Conservation (phyloP, 2,113 vertebrate species). For the Gavia stellata region DNA sequence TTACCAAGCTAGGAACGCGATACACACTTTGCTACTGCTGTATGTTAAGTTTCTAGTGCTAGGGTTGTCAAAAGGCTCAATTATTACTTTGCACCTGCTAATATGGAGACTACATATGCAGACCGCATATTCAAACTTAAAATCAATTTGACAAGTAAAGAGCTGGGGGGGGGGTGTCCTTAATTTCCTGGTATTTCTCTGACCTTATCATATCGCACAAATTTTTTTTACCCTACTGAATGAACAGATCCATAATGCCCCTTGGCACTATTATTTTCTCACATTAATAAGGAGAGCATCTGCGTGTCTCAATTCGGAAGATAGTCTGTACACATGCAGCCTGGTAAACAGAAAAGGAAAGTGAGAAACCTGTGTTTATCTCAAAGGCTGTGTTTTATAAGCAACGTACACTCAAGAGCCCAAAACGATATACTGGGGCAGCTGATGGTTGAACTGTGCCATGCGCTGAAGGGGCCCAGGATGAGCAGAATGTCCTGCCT, state of each 20-base stretch:
- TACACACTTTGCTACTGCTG: neutral
- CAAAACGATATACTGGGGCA: neutral
- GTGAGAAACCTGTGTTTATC: slow-evolving; percentile 7
- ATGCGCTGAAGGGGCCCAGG: neutral
- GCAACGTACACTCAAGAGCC: neutral
- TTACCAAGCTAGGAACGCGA: neutral
- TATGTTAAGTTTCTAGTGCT: neutral
- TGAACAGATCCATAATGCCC: slow-evolving; percentile 8
- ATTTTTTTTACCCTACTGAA: neutral
- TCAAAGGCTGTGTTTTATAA: neutral
- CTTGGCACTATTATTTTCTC: slow-evolving; percentile 29
- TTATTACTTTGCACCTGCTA: neutral
- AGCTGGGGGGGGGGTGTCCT: neutral
- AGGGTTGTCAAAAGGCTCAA: neutral
- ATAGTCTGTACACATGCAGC: neutral
- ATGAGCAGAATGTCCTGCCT: neutral
- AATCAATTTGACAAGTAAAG: neutral
- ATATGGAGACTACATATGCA: neutral
- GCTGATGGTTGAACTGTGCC: neutral
- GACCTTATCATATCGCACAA: neutral
- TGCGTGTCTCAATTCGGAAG: neutral
- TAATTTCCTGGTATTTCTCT: neutral
- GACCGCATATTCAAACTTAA: neutral
- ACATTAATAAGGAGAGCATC: slow-evolving; percentile 45
- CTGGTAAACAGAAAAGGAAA: neutral